Evolutionary conservation across 2,797 vertebrate genomes (phyloP).

Genomic region (Glossophaga mutica): DNA sequence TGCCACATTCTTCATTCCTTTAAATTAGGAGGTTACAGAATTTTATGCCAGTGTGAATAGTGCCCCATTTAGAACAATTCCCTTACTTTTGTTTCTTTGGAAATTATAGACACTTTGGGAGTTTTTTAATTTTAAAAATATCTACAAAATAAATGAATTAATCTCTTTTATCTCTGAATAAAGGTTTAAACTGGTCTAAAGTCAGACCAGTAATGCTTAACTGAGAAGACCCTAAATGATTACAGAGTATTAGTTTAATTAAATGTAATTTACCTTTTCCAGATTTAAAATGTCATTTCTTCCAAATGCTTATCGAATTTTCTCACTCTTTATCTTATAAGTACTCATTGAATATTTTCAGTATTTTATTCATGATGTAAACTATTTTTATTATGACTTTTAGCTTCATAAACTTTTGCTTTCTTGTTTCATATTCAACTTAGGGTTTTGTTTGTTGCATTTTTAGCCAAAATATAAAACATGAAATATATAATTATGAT

Average conservation of each 20-base stretch:
- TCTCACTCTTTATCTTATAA: constrained; percentile 12
- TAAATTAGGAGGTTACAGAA: not conserved
- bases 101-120: not conserved
- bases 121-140: constrained; percentile 19
- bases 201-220: not conserved
- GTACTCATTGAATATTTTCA: not conserved
- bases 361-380: not conserved
- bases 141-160: constrained; percentile 11
- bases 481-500: not conserved
- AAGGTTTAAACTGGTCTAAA: not conserved
- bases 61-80: not conserved
- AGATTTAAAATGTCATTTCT: constrained; percentile 22
- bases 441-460: not conserved
- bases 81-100: not conserved
- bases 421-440: not conserved
- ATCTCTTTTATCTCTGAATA: not conserved
- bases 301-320: not conserved
- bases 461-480: constrained; percentile 28
- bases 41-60: not conserved
- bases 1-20: not conserved
- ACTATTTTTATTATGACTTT: not conserved
- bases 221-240: not conserved
- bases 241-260: constrained; percentile 43
- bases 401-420: constrained; percentile 1
- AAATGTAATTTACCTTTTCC: constrained; percentile 15